These are phyloP conservation scores for Mamestra brassicae DNA, from an alignment of 2,888 invertebrate genomes.

Conservation along the genomic window DNA sequence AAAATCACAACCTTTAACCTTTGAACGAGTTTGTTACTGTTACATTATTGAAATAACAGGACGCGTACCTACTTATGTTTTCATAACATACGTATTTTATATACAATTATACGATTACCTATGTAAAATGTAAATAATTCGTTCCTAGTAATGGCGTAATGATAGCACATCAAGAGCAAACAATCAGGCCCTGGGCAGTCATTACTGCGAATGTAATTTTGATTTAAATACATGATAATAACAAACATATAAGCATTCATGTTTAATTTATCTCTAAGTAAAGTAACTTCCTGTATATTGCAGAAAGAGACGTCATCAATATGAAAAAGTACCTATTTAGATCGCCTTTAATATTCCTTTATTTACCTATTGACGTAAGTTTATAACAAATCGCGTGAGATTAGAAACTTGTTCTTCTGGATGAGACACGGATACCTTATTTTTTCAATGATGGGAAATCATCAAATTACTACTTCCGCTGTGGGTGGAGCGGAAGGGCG, in stretches of 20 bases:
- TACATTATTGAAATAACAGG: not conserved
- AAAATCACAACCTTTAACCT: constrained; percentile 6
- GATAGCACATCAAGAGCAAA: not conserved
- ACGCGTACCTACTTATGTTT: not conserved
- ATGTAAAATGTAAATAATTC: not conserved
- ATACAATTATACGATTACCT: not conserved
- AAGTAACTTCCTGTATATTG: not conserved
- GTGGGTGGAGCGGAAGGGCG: no score
- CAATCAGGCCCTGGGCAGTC: not conserved
- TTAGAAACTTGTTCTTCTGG: not conserved
- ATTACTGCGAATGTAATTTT: not conserved
- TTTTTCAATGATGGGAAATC: no score
- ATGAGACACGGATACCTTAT: not conserved
- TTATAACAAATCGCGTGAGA: no score
- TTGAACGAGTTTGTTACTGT: no score
- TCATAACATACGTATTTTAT: not conserved
- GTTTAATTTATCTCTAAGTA: constrained; percentile 5
- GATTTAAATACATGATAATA: constrained; percentile 6
- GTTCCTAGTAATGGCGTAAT: not conserved
- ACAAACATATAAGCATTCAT: not conserved
- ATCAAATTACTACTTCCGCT: not conserved
- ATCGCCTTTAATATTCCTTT: not conserved
- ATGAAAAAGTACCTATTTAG: no score
- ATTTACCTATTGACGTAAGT: no score
- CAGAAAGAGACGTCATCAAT: not conserved